A percentile compares a stretch with the other conserved stretches of the same genome.
Evolutionary conservation across 2,113 vertebrate species (phyloP).

Genomic region (Bubo bubo): DNA sequence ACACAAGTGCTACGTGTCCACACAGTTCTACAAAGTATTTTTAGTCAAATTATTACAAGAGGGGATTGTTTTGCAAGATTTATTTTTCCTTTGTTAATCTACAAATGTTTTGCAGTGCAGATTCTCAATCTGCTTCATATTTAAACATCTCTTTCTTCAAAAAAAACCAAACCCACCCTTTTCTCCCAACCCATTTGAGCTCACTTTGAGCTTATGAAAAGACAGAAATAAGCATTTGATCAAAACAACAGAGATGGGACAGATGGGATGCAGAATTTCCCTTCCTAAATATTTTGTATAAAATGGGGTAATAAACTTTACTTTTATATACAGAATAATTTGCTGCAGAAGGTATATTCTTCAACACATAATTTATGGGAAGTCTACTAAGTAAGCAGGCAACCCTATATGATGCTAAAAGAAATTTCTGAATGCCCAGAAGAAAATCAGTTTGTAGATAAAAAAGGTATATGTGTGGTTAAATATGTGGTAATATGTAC

Average conservation of each 20-base stretch:
- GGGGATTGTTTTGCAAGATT: not conserved
- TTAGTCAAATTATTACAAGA: not conserved
- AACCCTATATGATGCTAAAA: not conserved
- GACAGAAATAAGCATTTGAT: not conserved
- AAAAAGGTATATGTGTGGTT: not conserved
- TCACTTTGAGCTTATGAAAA: not conserved
- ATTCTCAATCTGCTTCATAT: not conserved
- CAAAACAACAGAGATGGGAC: not conserved
- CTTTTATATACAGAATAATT: not conserved
- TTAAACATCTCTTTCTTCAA: not conserved
- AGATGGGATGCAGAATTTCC: not conserved
- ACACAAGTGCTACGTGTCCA: rapidly evolving
- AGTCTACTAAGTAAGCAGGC: not conserved
- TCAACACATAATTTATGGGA: not conserved
- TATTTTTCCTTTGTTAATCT: not conserved
- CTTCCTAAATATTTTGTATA: not conserved
- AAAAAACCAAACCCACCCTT: not conserved
- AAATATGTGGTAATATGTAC: not conserved
- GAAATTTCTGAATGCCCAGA: not conserved
- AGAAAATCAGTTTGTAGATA: not conserved
- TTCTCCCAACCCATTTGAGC: not conserved
- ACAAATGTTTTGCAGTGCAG: not conserved
- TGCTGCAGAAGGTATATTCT: not conserved
- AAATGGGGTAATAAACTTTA: not conserved
- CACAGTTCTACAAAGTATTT: not conserved